phyloP scores from a whole-genome alignment of 2,888 invertebrate species.

The Orthosia cruda region DNA sequence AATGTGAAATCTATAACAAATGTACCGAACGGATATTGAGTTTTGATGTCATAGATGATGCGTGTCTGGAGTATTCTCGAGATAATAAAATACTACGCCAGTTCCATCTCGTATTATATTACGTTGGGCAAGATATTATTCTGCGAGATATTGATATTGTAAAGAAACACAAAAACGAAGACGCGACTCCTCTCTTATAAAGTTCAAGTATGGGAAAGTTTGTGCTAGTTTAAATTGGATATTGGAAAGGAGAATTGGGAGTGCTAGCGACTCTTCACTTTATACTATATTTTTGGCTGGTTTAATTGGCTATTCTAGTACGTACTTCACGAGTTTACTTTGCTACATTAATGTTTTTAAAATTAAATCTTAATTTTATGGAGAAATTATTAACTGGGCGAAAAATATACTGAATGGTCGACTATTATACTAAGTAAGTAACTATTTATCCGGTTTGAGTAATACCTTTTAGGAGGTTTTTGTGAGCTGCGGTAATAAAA shows the following conservation, averaged over 20 bases:
- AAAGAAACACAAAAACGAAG: slow-evolving; percentile 56
- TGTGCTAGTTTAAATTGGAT: slow-evolving; percentile 30
- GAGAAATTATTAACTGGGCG: too few relatives aligned
- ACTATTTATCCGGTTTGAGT: too few relatives aligned
- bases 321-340: not conserved
- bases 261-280: not conserved
- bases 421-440: too few relatives aligned
- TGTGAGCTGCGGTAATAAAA: too few relatives aligned
- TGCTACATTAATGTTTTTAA: not conserved
- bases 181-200: slow-evolving; percentile 18
- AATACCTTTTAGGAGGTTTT: too few relatives aligned
- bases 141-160: slow-evolving; percentile 62
- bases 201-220: slow-evolving; percentile 27
- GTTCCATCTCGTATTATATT: slow-evolving; percentile 65
- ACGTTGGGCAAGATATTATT: slow-evolving; percentile 60
- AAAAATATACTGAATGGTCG: too few relatives aligned
- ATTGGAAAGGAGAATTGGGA: slow-evolving; percentile 28
- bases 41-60: slow-evolving; percentile 87
- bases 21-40: slow-evolving; percentile 87
- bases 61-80: slow-evolving; percentile 82
- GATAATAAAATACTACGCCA: slow-evolving; percentile 86
- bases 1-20: slow-evolving; percentile 87
- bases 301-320: not conserved
- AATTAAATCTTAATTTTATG: too few relatives aligned
- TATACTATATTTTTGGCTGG: not conserved